Evolutionary conservation across 2,888 invertebrate genomes (phyloP).

Genomic region (Baronia brevicornis): DNA sequence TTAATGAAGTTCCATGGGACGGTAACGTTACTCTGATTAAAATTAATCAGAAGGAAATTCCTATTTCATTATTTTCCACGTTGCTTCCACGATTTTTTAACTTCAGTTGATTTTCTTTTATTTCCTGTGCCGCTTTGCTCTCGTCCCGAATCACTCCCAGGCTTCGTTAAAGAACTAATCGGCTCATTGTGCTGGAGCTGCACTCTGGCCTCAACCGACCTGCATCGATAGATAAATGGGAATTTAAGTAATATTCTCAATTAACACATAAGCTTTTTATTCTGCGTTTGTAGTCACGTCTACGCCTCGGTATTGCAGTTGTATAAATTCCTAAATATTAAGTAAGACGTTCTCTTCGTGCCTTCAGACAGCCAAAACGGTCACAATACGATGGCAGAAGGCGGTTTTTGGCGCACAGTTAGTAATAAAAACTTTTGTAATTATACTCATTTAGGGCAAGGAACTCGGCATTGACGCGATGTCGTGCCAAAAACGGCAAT

Average conservation of each 20-base stretch:
- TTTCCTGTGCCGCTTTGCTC: conserved; percentile 21
- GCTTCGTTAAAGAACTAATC: conserved; percentile 53
- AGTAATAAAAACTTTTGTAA: conserved; percentile 74
- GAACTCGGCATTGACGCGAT: conserved; percentile 59
- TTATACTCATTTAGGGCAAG: conserved; percentile 69
- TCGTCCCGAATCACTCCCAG: conserved; percentile 25
- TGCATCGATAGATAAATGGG: conserved; percentile 30
- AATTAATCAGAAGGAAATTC: conserved; percentile 13
- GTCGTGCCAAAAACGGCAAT: conserved; percentile 69
- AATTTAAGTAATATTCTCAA: conserved; percentile 30
- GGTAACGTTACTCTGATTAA: too few relatives aligned
- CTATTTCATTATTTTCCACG: conserved; percentile 19
- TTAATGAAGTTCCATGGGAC: too few relatives aligned
- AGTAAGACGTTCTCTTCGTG: conserved; percentile 30
- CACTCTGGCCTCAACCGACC: conserved; percentile 39
- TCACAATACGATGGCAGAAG: conserved; percentile 37
- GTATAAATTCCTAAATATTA: conserved; percentile 30
- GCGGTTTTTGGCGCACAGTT: conserved; percentile 63
- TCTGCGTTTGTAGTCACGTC: conserved; percentile 10
- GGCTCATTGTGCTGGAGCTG: conserved; percentile 45
- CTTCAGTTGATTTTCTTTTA: conserved; percentile 25
- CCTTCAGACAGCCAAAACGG: conserved; percentile 29
- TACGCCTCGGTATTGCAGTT: conserved; percentile 21
- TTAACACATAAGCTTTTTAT: conserved; percentile 19
- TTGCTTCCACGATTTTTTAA: conserved; percentile 30